Percentiles rank a stretch among this genome's conserved stretches.
Evolutionary conservation across 2,113 vertebrate species (phyloP).

Genomic region (Turdus rufiventris): DNA sequence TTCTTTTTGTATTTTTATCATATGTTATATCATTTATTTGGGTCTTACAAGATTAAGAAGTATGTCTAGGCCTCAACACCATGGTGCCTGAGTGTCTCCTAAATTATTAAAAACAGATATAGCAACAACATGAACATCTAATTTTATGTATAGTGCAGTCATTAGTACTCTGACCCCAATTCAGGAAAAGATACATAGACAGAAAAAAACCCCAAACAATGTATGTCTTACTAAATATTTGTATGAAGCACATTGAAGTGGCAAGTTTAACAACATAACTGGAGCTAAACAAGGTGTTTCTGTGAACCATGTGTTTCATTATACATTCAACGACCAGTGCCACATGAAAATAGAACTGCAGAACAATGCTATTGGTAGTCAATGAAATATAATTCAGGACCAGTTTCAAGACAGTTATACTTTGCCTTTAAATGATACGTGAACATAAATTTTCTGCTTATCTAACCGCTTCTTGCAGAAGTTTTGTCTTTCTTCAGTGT

Average conservation of each 20-base stretch:
- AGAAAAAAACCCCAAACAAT: background rate
- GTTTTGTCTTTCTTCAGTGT: background rate
- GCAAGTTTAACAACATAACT: background rate
- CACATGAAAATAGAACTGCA: background rate
- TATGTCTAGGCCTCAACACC: conserved; percentile 8
- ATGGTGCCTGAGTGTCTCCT: conserved; percentile 30
- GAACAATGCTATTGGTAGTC: background rate
- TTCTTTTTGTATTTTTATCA: conserved; percentile 26
- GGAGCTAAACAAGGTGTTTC: background rate
- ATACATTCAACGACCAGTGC: background rate
- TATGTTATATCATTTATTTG: conserved; percentile 1
- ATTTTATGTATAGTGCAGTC: background rate
- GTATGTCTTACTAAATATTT: background rate
- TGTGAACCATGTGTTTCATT: background rate
- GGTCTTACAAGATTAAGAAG: conserved; percentile 8
- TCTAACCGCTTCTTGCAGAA: background rate
- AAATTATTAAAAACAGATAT: conserved; percentile 43
- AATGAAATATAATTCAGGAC: background rate
- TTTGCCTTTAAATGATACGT: background rate
- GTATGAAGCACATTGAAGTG: background rate
- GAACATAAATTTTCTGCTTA: background rate
- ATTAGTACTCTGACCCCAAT: background rate
- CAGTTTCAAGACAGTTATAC: background rate
- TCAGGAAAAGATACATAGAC: background rate
- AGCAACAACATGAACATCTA: background rate